Conservation (phyloP, 2,113 vertebrate genomes). For the Phaethornis superciliosus region DNA sequence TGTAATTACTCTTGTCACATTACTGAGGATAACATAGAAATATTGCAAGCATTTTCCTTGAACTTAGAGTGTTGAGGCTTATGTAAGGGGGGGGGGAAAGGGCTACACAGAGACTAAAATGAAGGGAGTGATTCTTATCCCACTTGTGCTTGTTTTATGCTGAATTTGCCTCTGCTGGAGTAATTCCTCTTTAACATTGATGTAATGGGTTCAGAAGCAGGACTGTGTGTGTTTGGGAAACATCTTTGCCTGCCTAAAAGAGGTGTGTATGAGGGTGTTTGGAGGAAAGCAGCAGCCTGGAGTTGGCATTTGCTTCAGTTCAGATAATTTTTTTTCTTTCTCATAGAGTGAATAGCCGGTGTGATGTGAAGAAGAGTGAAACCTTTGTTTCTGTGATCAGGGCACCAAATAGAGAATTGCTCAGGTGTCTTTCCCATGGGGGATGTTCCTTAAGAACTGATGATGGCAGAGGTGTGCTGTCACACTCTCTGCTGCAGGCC, state of each 20-base stretch:
- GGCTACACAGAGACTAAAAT: not conserved
- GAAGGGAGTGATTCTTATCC: constrained; percentile 3
- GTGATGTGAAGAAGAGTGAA: not conserved
- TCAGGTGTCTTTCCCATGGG: not conserved
- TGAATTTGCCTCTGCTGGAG: not conserved
- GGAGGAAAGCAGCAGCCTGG: not conserved
- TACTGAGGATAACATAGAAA: constrained; percentile 27
- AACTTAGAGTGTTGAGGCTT: not conserved
- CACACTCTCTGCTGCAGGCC: not conserved
- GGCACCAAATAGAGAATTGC: not conserved
- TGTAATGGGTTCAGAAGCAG: not conserved
- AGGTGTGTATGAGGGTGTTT: not conserved
- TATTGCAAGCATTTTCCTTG: constrained; percentile 34
- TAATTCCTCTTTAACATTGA: not conserved
- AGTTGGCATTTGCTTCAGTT: not conserved
- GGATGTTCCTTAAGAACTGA: not conserved
- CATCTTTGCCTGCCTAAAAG: not conserved
- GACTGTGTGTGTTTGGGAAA: not conserved
- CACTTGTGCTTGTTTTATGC: not conserved
- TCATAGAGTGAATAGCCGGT: not conserved
- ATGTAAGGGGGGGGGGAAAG: not conserved
- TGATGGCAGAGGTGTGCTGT: not conserved
- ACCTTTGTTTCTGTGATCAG: not conserved
- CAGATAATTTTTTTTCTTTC: not conserved
- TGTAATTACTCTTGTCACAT: constrained; percentile 46